Percentiles rank a stretch among this genome's conserved stretches.
These are phyloP conservation scores for Campoplex nolae DNA, from an alignment of 2,888 invertebrate species.

Conservation along the genomic window DNA sequence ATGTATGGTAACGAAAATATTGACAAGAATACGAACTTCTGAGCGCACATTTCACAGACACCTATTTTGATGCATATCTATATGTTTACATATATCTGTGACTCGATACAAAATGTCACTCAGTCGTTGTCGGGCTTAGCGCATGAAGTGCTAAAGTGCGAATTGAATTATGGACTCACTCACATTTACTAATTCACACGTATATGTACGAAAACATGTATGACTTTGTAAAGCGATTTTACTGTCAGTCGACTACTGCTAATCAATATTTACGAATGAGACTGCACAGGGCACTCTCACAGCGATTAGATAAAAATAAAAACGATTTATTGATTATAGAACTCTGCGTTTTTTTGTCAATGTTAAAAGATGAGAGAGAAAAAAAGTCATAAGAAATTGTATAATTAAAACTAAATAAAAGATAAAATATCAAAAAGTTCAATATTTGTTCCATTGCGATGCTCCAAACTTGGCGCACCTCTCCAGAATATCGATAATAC, in stretches of 20 bases:
- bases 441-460: constrained; percentile 59
- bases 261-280: constrained; percentile 56
- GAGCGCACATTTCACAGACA: constrained; percentile 5
- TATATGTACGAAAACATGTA: constrained; percentile 15
- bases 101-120: neutral
- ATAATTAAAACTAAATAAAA: neutral
- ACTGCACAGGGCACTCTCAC: constrained; percentile 37
- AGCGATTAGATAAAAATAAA: neutral
- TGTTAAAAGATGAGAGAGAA: constrained; percentile 3
- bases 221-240: constrained; percentile 37
- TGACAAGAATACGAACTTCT: neutral
- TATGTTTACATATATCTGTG: constrained; percentile 2
- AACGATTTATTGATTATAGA: constrained; percentile 5
- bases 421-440: constrained; percentile 4
- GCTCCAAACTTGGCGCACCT: constrained; percentile 45
- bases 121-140: neutral
- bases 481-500: neutral
- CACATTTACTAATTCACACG: neutral
- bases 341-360: neutral
- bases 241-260: constrained; percentile 30
- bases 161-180: neutral
- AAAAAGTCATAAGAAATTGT: neutral
- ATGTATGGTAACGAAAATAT: neutral
- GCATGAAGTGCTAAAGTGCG: neutral
- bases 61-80: constrained; percentile 21